Evolutionary conservation across 2,113 vertebrate species (phyloP), one percentile per base, ranked within the genome.

Genomic region (Ptilorrhoa leucosticta): DNA sequence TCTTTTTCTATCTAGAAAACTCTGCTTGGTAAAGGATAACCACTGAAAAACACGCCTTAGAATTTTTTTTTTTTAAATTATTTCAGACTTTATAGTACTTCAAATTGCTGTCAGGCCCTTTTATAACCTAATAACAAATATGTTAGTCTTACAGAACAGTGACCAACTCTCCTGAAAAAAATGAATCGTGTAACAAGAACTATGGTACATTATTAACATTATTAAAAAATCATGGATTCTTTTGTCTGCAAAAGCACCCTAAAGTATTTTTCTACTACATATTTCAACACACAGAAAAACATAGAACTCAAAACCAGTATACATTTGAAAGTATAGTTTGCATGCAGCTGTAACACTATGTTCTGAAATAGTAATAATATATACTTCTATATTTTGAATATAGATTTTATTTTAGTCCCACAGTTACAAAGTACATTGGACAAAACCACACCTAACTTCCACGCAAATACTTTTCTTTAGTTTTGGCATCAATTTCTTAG

Each of bases 1-100:
- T 23, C 16, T 80, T 78, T 60, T 93, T 69, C 48, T 72, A 83
- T 77, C 50, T 63, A 54, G 58, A 80, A 86, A 93, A 89, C 27
- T 86, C 81, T 86, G 50, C 56, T 88, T 80, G 37, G 44, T 83
- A 94, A 97, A 89, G 19, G 48, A 89, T 70, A 93, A 97, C 81
- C 71, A 81, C 83, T 83, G 85, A 58, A 96, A 91, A 77, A 57
- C 31, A 68, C 3, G 20, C 27, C 28, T 82, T 68, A 89, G 66
- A 64, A 21, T 20, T 54, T 30, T 33, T 33, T 73, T 76, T 58
- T 66, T 68, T 78, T 54, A 9, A 47, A 35, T 45, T 44, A 27
- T 88, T 71, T 69, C 51, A 77, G 28, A 30, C 11, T 51, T 50
- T 16, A 31, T 10, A 40, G 9, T 57, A 58, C n/a, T 60, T 70